phyloP scores from a whole-genome alignment of 2,113 vertebrate species.

The Epinephelus moara region DNA sequence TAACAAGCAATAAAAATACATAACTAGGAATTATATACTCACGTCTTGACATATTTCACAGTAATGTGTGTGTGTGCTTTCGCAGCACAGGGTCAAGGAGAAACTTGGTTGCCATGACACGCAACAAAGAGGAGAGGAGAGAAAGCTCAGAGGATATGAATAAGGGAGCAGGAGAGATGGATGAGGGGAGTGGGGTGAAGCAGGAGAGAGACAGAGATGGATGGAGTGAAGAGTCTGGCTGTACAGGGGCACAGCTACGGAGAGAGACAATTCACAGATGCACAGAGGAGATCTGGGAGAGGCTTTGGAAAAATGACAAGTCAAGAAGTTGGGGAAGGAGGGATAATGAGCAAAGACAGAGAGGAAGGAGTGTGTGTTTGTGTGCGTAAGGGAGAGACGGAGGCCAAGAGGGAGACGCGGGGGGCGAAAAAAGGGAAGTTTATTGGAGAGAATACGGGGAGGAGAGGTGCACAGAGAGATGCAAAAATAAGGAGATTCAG shows the following conservation, averaged over 20 bases:
- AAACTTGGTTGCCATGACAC: conserved; percentile 73
- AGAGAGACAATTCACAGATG: conserved; percentile 75
- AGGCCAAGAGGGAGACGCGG: conserved; percentile 46
- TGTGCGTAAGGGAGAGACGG: conserved; percentile 29
- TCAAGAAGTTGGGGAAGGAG: conserved; percentile 71
- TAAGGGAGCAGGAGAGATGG: conserved; percentile 77
- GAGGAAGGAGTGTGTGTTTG: conserved; percentile 38
- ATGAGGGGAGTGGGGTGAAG: conserved; percentile 73
- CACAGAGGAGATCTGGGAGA: conserved; percentile 73
- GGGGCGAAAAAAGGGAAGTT: conserved; percentile 26
- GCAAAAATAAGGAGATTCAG: conserved; percentile 25
- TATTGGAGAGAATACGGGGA: conserved; percentile 40
- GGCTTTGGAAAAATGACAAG: conserved; percentile 75
- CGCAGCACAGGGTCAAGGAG: conserved; percentile 73
- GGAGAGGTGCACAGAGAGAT: conserved; percentile 39
- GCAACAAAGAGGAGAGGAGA: conserved; percentile 55
- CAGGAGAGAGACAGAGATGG: conserved; percentile 80
- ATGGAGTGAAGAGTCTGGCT: conserved; percentile 74
- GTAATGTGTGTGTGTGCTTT: conserved; percentile 22
- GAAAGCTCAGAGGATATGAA: conserved; percentile 80
- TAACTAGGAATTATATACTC: neutral
- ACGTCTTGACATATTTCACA: conserved; percentile 37
- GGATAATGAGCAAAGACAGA: conserved; percentile 74
- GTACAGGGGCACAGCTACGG: conserved; percentile 63
- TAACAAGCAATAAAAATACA: conserved; percentile 5